Percentiles rank a stretch among this genome's conserved stretches.
These are phyloP conservation scores for Parazoanthus darwini DNA, from an alignment of 92 coral and sea anemone genomes.

Conservation along the genomic window DNA sequence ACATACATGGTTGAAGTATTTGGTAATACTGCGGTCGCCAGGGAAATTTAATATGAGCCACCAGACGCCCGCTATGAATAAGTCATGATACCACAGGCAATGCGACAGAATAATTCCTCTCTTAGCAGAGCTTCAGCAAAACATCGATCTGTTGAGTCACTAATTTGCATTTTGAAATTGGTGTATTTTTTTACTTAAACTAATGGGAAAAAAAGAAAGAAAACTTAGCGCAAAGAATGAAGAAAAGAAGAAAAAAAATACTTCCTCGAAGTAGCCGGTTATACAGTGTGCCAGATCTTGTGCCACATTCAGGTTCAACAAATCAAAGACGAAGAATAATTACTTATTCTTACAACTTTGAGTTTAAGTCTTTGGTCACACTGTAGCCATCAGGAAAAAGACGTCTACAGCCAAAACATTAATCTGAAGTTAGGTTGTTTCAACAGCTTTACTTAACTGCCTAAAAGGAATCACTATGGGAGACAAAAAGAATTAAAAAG, in stretches of 20 bases:
- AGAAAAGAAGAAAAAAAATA: neutral
- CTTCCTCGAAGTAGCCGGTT: neutral
- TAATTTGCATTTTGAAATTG: neutral
- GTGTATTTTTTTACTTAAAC: neutral
- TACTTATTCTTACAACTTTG: slow-evolving; percentile 16
- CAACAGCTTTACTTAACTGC: neutral
- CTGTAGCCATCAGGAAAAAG: neutral
- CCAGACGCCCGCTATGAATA: slow-evolving; percentile 30
- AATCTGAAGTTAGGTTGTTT: neutral
- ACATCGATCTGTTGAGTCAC: slow-evolving; percentile 22
- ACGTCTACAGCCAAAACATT: neutral
- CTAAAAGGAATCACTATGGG: neutral
- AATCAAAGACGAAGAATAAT: neutral
- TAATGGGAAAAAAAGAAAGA: neutral
- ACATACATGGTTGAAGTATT: slow-evolving; percentile 44
- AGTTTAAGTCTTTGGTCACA: neutral
- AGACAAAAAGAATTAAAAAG: neutral
- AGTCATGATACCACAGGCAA: slow-evolving; percentile 38
- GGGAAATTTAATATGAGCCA: neutral
- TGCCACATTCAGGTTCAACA: neutral
- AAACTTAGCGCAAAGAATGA: neutral
- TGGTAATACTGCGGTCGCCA: slow-evolving; percentile 27
- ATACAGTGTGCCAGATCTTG: neutral
- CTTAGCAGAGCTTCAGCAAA: neutral
- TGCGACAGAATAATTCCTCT: neutral